These are phyloP conservation scores for Palythoa grandis DNA, from an alignment of 92 coral and sea anemone genomes.

Conservation along the genomic window DNA sequence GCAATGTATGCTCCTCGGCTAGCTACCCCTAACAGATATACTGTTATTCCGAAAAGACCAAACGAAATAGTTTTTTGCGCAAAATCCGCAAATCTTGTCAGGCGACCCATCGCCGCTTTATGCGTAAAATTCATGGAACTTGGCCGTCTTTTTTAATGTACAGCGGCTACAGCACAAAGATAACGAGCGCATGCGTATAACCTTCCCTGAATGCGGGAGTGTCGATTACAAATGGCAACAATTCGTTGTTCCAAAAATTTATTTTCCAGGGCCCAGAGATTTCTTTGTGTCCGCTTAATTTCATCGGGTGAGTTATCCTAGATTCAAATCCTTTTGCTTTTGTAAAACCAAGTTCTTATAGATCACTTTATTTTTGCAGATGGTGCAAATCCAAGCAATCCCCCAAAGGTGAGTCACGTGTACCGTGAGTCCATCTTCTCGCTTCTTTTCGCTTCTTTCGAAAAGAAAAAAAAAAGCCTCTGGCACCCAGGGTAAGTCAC, in stretches of 20 bases:
- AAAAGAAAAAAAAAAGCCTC: too few species aligned
- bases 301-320: constrained; percentile 26
- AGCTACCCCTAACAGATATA: constrained; percentile 20
- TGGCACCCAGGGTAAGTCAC: neutral
- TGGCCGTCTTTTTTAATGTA: neutral
- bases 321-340: neutral
- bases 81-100: constrained; percentile 35
- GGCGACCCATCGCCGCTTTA: neutral
- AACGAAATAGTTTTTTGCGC: constrained; percentile 44
- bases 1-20: constrained; percentile 31
- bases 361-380: constrained; percentile 16
- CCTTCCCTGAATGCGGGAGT: neutral
- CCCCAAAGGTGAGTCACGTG: constrained; percentile 45
- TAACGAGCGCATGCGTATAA: constrained; percentile 2
- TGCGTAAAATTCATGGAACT: neutral
- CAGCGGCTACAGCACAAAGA: constrained; percentile 4
- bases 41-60: constrained; percentile 39
- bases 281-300: constrained; percentile 24
- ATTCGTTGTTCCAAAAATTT: constrained; percentile 10
- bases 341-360: neutral
- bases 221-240: constrained; percentile 27
- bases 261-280: constrained; percentile 18
- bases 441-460: too few species aligned
- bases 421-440: too few species aligned
- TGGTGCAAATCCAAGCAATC: constrained; percentile 12